Evolutionary conservation across 2,888 invertebrate genomes (phyloP).

Genomic region (Peribatodes rhomboidaria): DNA sequence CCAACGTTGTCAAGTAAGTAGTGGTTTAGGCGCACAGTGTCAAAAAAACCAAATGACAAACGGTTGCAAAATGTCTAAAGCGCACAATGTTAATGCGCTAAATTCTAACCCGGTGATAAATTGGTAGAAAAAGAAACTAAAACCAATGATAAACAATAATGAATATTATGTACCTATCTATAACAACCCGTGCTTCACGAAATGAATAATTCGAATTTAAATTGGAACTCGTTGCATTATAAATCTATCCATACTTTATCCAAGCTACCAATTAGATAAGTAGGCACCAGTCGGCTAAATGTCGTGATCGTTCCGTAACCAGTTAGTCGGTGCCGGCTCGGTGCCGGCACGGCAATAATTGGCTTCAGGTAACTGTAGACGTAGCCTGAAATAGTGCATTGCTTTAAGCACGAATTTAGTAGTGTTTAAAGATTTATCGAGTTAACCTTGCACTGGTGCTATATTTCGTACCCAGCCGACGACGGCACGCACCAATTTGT

Average conservation of each 20-base stretch:
- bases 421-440: neutral
- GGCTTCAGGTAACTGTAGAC: slow-evolving; percentile 16
- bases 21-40: too few species aligned
- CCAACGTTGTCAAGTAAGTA: neutral
- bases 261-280: slow-evolving; percentile 7
- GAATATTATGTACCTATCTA: too few species aligned
- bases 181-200: too few species aligned
- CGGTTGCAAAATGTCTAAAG: too few species aligned
- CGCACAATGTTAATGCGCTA: too few species aligned
- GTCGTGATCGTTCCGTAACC: slow-evolving; percentile 27
- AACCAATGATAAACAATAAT: too few species aligned
- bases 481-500: too few species aligned
- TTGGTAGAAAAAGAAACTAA: too few species aligned
- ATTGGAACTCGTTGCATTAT: neutral
- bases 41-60: too few species aligned
- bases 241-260: neutral
- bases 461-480: too few species aligned
- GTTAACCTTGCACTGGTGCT: neutral
- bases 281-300: neutral
- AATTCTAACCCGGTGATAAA: too few species aligned
- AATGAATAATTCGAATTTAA: too few species aligned
- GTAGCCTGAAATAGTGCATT: slow-evolving; percentile 7
- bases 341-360: slow-evolving; percentile 26
- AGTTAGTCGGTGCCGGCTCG: slow-evolving; percentile 12
- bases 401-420: neutral